These are phyloP conservation scores for Protobothrops flavoviridis DNA, from an alignment of 2,113 vertebrate genomes.

Conservation along the genomic window DNA sequence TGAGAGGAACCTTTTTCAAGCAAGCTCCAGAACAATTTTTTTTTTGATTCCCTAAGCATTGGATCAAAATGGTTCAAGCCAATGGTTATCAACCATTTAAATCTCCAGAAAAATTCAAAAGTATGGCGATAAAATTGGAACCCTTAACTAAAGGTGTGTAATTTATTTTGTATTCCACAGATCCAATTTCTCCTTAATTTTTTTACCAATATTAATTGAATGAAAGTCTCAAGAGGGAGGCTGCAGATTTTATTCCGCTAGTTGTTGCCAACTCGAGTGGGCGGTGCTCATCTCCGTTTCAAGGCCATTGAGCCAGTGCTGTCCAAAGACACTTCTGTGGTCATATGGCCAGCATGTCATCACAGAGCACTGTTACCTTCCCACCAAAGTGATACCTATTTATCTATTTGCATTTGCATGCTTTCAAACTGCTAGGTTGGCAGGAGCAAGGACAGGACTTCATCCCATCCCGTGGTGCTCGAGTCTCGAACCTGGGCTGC, in stretches of 20 bases:
- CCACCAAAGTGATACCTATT: neutral
- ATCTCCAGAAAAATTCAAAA: conserved; percentile 50
- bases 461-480: neutral
- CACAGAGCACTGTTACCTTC: neutral
- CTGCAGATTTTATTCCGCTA: neutral
- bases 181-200: conserved; percentile 63
- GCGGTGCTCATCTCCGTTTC: neutral
- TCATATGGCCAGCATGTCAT: neutral
- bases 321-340: neutral
- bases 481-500: neutral
- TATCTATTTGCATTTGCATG: neutral
- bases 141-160: conserved; percentile 65
- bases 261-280: neutral
- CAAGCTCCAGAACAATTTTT: too few relatives aligned
- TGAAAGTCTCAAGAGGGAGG: conserved; percentile 45
- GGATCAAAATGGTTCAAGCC: neutral
- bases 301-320: neutral
- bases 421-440: neutral
- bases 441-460: neutral
- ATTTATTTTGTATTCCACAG: conserved; percentile 51
- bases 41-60: neutral
- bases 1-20: neutral
- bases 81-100: neutral
- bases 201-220: conserved; percentile 60
- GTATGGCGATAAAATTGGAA: conserved; percentile 47